phyloP scores from a whole-genome alignment of 2,113 vertebrate genomes.

The Carassius auratus region DNA sequence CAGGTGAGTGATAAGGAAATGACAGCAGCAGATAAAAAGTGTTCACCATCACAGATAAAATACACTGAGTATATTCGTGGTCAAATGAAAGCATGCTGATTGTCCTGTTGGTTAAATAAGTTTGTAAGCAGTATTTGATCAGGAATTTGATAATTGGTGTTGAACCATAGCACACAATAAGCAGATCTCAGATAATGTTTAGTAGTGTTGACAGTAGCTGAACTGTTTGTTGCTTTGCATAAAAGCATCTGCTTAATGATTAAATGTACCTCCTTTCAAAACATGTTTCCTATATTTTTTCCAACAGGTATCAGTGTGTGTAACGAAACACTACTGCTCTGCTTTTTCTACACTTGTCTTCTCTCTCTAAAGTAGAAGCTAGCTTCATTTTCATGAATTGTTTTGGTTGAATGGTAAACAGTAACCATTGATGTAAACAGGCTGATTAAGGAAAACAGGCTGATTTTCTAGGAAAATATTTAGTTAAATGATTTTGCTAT shows the following conservation, averaged over 20 bases:
- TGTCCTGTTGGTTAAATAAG: background rate
- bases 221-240: background rate
- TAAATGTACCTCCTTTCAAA: background rate
- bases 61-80: background rate
- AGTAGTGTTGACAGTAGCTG: background rate
- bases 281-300: background rate
- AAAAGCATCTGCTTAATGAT: background rate
- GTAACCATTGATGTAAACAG: background rate
- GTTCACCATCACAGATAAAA: background rate
- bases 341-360: too few species aligned
- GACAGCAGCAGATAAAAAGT: background rate
- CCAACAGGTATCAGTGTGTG: background rate
- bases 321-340: background rate
- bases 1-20: conserved; percentile 78
- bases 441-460: background rate
- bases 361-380: background rate
- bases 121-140: background rate
- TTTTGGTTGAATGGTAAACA: background rate
- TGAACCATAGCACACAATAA: background rate
- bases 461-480: background rate
- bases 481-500: background rate
- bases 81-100: background rate
- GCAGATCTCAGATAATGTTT: background rate
- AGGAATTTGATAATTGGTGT: background rate
- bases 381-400: background rate